Conservation (phyloP, 2,888 invertebrate species). For the Drosophila tanythrix region DNA sequence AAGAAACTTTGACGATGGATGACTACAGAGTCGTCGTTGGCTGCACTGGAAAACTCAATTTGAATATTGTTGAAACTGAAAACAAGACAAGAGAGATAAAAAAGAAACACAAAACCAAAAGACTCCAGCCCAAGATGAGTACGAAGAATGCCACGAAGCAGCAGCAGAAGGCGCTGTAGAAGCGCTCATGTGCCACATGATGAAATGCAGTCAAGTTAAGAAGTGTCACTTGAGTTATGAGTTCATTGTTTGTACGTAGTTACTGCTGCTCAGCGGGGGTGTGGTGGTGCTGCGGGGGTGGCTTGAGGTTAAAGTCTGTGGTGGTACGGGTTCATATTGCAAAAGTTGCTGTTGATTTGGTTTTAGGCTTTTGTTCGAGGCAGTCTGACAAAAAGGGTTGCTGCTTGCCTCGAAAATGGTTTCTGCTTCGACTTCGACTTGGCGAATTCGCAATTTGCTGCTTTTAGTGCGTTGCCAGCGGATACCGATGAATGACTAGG, state of each 20-base stretch:
- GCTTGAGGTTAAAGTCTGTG: slow-evolving; percentile 20
- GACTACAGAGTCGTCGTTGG: slow-evolving; percentile 58
- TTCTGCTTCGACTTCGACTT: slow-evolving; percentile 8
- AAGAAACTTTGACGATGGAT: slow-evolving; percentile 78
- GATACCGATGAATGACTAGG: slow-evolving; percentile 40
- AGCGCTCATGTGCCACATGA: slow-evolving; percentile 79
- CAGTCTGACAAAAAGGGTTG: slow-evolving; percentile 39
- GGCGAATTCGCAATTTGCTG: slow-evolving; percentile 23
- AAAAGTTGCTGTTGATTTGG: slow-evolving; percentile 66
- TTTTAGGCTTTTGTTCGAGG: slow-evolving; percentile 57
- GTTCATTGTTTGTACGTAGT: slow-evolving; percentile 82
- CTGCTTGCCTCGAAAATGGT: slow-evolving; percentile 5
- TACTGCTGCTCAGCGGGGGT: slow-evolving; percentile 38
- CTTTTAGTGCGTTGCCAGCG: slow-evolving; percentile 43
- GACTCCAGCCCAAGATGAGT: slow-evolving; percentile 45
- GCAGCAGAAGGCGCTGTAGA: slow-evolving; percentile 21
- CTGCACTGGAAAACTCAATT: slow-evolving; percentile 82
- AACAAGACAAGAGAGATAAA: slow-evolving; percentile 51
- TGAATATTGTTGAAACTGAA: slow-evolving; percentile 78
- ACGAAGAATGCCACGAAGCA: slow-evolving; percentile 17
- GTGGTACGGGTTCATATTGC: slow-evolving; percentile 46
- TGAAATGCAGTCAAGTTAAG: slow-evolving; percentile 84
- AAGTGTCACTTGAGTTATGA: slow-evolving; percentile 85
- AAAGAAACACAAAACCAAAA: slow-evolving; percentile 21
- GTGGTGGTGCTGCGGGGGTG: slow-evolving; percentile 3